Base-by-base conservation (phyloP, 2,113 vertebrate species). In the Pavo muticus region DNA sequence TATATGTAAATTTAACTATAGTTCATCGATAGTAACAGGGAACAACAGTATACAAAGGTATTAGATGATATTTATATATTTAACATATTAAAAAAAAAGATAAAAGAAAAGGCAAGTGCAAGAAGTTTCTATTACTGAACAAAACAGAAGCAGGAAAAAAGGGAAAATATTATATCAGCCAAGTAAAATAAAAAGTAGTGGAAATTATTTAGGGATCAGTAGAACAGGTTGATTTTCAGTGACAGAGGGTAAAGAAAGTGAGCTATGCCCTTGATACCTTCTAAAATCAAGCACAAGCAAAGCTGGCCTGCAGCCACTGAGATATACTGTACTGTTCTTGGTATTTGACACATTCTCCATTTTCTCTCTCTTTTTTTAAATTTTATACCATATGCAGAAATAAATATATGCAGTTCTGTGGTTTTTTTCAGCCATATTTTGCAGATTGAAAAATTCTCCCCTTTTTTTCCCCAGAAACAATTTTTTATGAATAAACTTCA, bases 341-440 rank as follows among this genome's bases (percentile, higher is more conserved):
- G 32, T 65, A 52, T n/a, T 39, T 64, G 56, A 78, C 13, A 8
- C 50, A 83, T 73, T 72, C 25, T 52, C 12, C 10, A 19, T n/a
- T n/a, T 72, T 37, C 20, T 87, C 29, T 65, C 21, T 74, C 3
- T 14, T 63, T 75, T 61, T 59, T 23, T 35, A 35, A 35, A 19
- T 37, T 73, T 85, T 6, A 1, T 60, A 82, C 4, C 21, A 30
- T 7, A 47, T 25, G 11, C 27, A 84, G n/a, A 37, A 4, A 39
- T 37, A 73, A 32, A 45, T 18, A 81, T 11, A 59, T 4, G 35
- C 9, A 29, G 13, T 14, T 0, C 1, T 18, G 54, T 18, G 27
- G 48, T 35, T 79, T 81, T 81, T 74, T 87, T 27, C 42, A 68
- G 29, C 29, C 60, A 17, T 14, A 15, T 61, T 35, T 35, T 11